A percentile compares a stretch with the other conserved stretches of the same genome.
Evolutionary conservation across 2,113 vertebrate species (phyloP).

Genomic region (Melanerpes formicivorus): DNA sequence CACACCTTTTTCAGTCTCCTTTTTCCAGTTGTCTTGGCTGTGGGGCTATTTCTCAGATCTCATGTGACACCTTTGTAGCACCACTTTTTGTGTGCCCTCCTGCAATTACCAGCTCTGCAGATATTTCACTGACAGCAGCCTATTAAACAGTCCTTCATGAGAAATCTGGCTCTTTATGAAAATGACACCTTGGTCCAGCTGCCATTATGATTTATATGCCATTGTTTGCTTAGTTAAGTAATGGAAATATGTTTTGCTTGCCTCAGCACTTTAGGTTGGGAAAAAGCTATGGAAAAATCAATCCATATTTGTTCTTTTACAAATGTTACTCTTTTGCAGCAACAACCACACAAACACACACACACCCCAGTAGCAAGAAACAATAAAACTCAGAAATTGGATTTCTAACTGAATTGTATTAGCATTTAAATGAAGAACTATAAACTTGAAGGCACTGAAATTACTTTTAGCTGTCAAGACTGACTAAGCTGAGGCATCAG

Average conservation of each 20-base stretch:
- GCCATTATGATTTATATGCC: conserved; percentile 68
- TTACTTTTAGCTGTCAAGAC: conserved; percentile 36
- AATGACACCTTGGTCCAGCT: conserved; percentile 73
- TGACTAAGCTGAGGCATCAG: conserved; percentile 15
- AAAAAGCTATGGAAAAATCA: conserved; percentile 30
- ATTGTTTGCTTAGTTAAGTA: conserved; percentile 73
- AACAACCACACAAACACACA: fast-evolving
- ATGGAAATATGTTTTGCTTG: conserved; percentile 70
- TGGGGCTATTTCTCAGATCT: conserved; percentile 36
- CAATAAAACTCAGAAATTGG: conserved; percentile 28
- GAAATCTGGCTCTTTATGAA: conserved; percentile 73
- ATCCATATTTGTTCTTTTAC: neutral
- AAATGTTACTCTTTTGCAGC: conserved; percentile 11
- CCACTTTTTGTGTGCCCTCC: conserved; percentile 50
- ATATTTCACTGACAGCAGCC: conserved; percentile 72
- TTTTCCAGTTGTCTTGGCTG: conserved; percentile 38
- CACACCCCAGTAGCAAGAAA: neutral
- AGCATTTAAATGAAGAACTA: conserved; percentile 59
- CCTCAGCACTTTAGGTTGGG: conserved; percentile 57
- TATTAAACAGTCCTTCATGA: conserved; percentile 78
- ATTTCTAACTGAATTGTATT: conserved; percentile 34
- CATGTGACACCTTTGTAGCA: conserved; percentile 58
- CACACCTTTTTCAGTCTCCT: conserved; percentile 36
- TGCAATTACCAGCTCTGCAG: conserved; percentile 69
- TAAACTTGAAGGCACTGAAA: conserved; percentile 45